Percentiles rank a stretch among this genome's conserved stretches.
Evolutionary conservation across 2,797 vertebrate species (phyloP).

Genomic region (Mus spretus): DNA sequence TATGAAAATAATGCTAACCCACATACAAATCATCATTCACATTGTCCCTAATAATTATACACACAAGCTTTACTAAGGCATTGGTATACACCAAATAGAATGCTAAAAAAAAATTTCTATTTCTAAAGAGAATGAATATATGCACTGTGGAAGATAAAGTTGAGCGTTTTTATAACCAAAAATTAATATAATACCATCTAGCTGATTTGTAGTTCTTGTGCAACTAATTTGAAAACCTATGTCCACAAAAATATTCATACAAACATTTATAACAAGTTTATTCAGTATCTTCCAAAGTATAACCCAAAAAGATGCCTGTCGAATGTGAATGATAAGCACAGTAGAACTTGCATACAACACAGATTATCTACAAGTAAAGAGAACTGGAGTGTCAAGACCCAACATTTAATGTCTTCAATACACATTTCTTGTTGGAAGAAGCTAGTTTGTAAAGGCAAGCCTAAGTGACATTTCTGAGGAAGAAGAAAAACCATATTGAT

Average conservation of each 20-base stretch:
- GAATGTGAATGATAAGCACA: neutral
- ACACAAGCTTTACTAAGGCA: neutral
- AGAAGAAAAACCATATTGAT: neutral
- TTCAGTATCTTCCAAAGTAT: neutral
- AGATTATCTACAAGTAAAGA: neutral
- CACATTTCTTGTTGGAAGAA: neutral
- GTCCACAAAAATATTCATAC: neutral
- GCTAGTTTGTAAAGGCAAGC: neutral
- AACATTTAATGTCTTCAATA: too few species aligned
- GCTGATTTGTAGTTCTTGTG: neutral
- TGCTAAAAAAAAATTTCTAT: neutral
- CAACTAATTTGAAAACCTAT: neutral
- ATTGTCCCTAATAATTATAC: neutral
- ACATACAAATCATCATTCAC: too few species aligned
- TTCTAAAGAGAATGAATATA: too few species aligned
- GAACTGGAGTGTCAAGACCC: neutral
- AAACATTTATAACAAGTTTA: neutral
- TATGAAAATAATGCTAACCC: neutral
- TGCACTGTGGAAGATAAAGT: neutral
- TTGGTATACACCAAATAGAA: neutral
- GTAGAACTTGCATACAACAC: neutral
- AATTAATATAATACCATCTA: neutral
- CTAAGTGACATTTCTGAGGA: neutral
- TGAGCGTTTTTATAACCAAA: neutral
- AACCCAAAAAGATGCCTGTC: neutral